Evolutionary conservation across 2,888 invertebrate genomes (phyloP).

Genomic region (Tubiluchus corallicola): DNA sequence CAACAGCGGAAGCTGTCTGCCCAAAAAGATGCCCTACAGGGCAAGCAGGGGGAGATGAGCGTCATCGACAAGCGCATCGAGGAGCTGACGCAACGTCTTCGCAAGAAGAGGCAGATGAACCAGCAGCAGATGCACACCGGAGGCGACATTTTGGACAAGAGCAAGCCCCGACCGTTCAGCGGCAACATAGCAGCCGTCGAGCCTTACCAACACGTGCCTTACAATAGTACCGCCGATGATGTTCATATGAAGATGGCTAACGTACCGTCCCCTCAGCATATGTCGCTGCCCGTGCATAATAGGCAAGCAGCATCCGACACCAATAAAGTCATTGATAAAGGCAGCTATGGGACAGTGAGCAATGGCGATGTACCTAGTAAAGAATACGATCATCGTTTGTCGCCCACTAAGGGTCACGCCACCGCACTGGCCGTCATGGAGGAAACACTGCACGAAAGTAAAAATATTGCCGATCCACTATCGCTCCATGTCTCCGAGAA

Average conservation of each 20-base stretch:
- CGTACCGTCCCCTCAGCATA: too few species aligned
- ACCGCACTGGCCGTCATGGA: slow-evolving; percentile 5
- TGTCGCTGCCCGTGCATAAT: too few species aligned
- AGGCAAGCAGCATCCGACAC: too few species aligned
- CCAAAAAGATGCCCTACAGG: slow-evolving; percentile 67
- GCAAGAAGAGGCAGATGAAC: slow-evolving; percentile 68
- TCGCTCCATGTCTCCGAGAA: too few species aligned
- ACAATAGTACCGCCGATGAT: too few species aligned
- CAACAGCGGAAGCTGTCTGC: slow-evolving; percentile 74
- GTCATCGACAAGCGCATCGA: slow-evolving; percentile 81
- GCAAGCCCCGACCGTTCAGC: slow-evolving; percentile 13
- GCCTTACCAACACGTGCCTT: slow-evolving; percentile 23
- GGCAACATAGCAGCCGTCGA: slow-evolving; percentile 30
- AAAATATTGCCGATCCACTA: too few species aligned
- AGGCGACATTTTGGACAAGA: slow-evolving; percentile 15
- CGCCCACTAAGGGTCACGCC: slow-evolving; percentile 8
- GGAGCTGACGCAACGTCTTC: slow-evolving; percentile 73
- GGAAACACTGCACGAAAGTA: slow-evolving; percentile 2
- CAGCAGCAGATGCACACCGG: slow-evolving; percentile 48
- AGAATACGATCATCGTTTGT: not conserved
- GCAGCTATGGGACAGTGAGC: too few species aligned
- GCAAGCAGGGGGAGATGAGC: slow-evolving; percentile 73
- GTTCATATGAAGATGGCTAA: too few species aligned
- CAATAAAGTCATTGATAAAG: too few species aligned
- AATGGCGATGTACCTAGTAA: not conserved